Base-by-base conservation (phyloP, 2,888 invertebrate species). In the Coecobrya sp. region DNA sequence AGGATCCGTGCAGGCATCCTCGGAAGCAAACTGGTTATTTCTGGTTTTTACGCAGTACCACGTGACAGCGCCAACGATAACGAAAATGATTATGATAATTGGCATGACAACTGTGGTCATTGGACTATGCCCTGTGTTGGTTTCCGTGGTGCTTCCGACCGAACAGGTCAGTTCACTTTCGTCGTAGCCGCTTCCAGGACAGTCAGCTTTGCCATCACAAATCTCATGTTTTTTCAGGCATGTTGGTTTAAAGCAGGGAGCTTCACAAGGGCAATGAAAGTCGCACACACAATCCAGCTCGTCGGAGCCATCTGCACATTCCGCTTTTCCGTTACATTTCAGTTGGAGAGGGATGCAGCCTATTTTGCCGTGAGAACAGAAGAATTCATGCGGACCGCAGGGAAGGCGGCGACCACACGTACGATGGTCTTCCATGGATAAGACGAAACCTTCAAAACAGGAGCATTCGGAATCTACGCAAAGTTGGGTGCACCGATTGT, bases 261-360 rank as follows among this genome's bases (percentile, higher is more conserved):
- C 89, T 68, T 93, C 89, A 68, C 94, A 93, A 19, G 94, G 92
- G 84, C 94, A 94, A 27, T 36, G 68, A 45, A 90, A 76, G 42
- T 93, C 92, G 59, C 93, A 94, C 25, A 52, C 86, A 70, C 95
- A 95, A 22, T 93, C 94, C n/a, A 97, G 96, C 95, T 98, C 98
- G 95, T 98, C 98, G 0, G 97, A 97, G 0, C 98, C 98, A 96
- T 98, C 98, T 0, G 97, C 97, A 95, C 98, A 98, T 95, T 98
- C 97, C 11, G 97, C 97, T 95, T 97, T 97, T 0, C 97, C 97
- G 95, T 98, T 98, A 95, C 98, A 98, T 0, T 98, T 96, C 8
- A 97, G 96, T 0, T 96, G 96, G 1, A 97, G 96, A 0, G 97
- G 96, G 25, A 98, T 97, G 95, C 98, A 98, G n/a, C 93, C 94